phyloP scores from a whole-genome alignment of 2,888 invertebrate genomes.

The Rhagophthalmus giganteus region DNA sequence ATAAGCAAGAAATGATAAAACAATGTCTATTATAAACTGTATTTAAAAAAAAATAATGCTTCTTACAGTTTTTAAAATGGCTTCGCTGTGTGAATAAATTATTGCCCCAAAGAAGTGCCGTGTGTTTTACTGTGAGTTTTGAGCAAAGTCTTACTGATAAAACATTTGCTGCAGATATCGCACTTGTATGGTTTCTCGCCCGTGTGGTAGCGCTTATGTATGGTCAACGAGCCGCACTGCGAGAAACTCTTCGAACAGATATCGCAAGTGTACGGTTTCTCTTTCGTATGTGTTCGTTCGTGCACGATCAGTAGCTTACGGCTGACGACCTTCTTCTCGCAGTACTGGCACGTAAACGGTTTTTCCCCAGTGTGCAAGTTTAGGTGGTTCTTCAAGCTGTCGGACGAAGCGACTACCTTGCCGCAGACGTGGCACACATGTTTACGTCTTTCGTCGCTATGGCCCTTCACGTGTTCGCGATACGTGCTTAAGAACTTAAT shows the following conservation, averaged over 20 bases:
- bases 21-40: too few relatives aligned
- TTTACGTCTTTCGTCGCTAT: too few relatives aligned
- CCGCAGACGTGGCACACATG: too few relatives aligned
- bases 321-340: slow-evolving; percentile 42
- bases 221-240: slow-evolving; percentile 61
- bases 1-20: too few relatives aligned
- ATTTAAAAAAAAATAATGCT: too few relatives aligned
- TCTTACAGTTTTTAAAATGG: too few relatives aligned
- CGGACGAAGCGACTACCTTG: slow-evolving; percentile 47
- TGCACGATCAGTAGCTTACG: slow-evolving; percentile 41
- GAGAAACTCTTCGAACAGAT: slow-evolving; percentile 58
- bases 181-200: slow-evolving; percentile 64
- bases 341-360: slow-evolving; percentile 47
- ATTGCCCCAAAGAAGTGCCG: too few relatives aligned
- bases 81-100: too few relatives aligned
- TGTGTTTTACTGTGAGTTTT: slow-evolving; percentile 5
- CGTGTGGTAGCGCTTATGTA: slow-evolving; percentile 63
- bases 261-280: slow-evolving; percentile 47
- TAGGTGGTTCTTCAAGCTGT: slow-evolving; percentile 46
- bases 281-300: slow-evolving; percentile 43
- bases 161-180: slow-evolving; percentile 61
- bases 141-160: slow-evolving; percentile 39
- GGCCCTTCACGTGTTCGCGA: too few relatives aligned
- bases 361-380: slow-evolving; percentile 47
- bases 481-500: too few relatives aligned